Evolutionary conservation across 1,140 invertebrate species (phyloP).

Genomic region (Tribolium castaneum): DNA sequence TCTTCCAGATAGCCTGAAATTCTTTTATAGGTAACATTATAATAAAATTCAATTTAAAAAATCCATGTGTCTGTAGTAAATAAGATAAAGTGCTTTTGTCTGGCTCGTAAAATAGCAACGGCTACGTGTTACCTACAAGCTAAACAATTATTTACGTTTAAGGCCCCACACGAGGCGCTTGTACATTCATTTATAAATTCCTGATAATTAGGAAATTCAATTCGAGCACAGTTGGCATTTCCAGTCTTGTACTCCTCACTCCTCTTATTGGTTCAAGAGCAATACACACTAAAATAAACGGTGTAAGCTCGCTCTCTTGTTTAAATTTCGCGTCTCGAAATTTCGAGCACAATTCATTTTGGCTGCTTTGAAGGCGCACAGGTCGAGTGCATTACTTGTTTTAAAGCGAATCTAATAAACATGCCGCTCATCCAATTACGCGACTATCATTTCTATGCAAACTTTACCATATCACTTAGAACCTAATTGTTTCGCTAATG

Average conservation of each 20-base stretch:
- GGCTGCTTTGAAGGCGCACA: constrained; percentile 7
- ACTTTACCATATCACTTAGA: constrained; percentile 1
- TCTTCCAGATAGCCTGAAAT: constrained; percentile 25
- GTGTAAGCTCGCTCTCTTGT: constrained; percentile 5
- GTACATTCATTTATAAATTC: constrained; percentile 14
- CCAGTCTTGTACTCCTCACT: constrained; percentile 2
- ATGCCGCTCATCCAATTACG: constrained; percentile 26
- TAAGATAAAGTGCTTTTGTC: constrained; percentile 25
- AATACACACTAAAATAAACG: constrained; percentile 20
- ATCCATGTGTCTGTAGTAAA: constrained; percentile 32
- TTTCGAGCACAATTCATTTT: constrained; percentile 27
- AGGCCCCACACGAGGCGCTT: not conserved
- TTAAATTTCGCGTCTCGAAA: constrained; percentile 18
- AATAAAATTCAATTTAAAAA: constrained; percentile 36
- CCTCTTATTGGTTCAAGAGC: constrained; percentile 11
- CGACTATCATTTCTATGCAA: constrained; percentile 23
- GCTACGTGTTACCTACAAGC: constrained; percentile 25
- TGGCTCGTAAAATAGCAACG: constrained; percentile 8
- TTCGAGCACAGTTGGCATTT: constrained; percentile 11
- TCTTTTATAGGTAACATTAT: constrained; percentile 36
- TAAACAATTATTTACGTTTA: constrained; percentile 15
- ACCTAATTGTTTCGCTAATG: not conserved
- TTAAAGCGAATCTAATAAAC: constrained; percentile 24
- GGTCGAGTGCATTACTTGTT: constrained; percentile 27
- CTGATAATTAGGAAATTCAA: constrained; percentile 20